These are phyloP conservation scores for Amazonetta brasiliensis DNA, from an alignment of 2,797 vertebrate genomes.

Conservation along the genomic window DNA sequence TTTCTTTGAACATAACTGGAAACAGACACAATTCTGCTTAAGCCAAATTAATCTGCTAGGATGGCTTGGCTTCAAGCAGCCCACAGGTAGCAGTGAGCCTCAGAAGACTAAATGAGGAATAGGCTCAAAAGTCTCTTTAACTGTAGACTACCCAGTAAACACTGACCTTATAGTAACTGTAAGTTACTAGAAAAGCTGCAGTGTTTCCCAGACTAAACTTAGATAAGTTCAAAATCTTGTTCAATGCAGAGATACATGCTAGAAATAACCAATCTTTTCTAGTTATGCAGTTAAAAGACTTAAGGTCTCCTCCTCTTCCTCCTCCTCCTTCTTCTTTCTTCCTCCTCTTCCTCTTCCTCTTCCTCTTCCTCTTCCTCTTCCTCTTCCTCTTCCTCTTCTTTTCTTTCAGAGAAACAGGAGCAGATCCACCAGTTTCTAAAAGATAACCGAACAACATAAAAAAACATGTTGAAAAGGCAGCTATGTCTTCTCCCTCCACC, in stretches of 20 bases:
- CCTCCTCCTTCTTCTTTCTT: background rate
- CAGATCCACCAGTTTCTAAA: slow-evolving; percentile 1
- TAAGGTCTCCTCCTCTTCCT: background rate
- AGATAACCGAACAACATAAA: background rate
- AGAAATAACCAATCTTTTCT: background rate
- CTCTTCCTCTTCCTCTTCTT: background rate
- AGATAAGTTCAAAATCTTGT: background rate
- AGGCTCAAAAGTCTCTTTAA: background rate
- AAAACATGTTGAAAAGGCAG: background rate
- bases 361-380: background rate
- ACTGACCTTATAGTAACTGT: background rate
- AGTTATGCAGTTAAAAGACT: background rate
- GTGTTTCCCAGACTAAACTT: background rate
- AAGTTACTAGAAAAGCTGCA: background rate
- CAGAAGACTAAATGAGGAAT: background rate
- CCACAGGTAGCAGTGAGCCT: background rate
- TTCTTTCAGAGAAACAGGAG: background rate
- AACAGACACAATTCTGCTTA: background rate
- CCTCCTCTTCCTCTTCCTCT: background rate
- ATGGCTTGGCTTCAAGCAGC: background rate
- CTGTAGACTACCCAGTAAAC: background rate
- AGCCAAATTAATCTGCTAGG: background rate
- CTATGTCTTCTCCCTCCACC: background rate
- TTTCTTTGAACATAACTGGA: background rate
- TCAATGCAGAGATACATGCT: background rate